Evolutionary conservation across 2,888 invertebrate species (phyloP).

Genomic region (Argyresthia albistria): DNA sequence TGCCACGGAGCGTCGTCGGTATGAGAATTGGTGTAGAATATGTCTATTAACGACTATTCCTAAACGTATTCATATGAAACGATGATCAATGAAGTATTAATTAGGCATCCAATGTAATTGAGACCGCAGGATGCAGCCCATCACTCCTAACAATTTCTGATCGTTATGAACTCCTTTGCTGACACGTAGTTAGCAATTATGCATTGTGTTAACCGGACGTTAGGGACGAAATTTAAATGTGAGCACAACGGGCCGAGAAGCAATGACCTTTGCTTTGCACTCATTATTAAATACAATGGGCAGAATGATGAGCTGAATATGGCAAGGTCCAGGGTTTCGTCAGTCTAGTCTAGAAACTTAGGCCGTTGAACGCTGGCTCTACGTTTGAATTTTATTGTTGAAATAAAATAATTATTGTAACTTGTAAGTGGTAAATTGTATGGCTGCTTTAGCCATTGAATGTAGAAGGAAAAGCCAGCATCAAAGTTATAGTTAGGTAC

Average conservation of each 20-base stretch:
- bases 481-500: too few species aligned
- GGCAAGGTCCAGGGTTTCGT: too few species aligned
- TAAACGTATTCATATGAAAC: not conserved
- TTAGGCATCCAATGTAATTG: slow-evolving; percentile 52
- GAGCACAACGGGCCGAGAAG: slow-evolving; percentile 18
- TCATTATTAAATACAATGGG: slow-evolving; percentile 29
- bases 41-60: too few species aligned
- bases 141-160: slow-evolving; percentile 52
- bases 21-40: too few species aligned
- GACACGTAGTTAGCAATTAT: slow-evolving; percentile 5
- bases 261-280: slow-evolving; percentile 31
- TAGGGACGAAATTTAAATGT: slow-evolving; percentile 20
- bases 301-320: slow-evolving; percentile 1
- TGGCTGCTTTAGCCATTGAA: too few species aligned
- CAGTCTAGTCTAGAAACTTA: too few species aligned
- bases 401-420: too few species aligned
- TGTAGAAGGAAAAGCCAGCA: too few species aligned
- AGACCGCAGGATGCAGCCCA: slow-evolving; percentile 62
- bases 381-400: too few species aligned
- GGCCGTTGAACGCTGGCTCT: too few species aligned
- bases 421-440: too few species aligned
- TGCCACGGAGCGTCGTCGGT: too few species aligned
- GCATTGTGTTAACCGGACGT: slow-evolving; percentile 14
- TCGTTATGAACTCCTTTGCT: not conserved
- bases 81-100: slow-evolving; percentile 38